Percentiles rank a stretch among this genome's conserved stretches.
phyloP scores from a whole-genome alignment of 1,140 invertebrate species.

The Dolichoris vasculosae region DNA sequence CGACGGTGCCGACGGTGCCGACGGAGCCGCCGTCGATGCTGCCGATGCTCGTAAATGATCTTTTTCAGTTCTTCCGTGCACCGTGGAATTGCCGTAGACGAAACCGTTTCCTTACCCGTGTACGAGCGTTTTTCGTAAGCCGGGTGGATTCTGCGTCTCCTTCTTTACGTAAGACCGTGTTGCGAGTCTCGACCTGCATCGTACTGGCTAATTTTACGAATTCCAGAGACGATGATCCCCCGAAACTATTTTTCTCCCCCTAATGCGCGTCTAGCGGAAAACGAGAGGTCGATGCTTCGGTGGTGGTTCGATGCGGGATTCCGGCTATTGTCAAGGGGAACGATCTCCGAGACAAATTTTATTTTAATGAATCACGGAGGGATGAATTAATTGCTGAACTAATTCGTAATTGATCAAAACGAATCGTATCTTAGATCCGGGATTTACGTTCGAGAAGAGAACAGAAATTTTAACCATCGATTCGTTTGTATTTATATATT shows the following conservation, averaged over 20 bases:
- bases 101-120: not conserved
- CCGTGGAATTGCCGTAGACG: not conserved
- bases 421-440: too few species aligned
- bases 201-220: conserved; percentile 48
- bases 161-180: conserved; percentile 18
- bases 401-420: not conserved
- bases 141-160: conserved; percentile 11
- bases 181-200: conserved; percentile 39
- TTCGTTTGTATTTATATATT: too few species aligned
- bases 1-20: conserved; percentile 50
- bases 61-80: conserved; percentile 62
- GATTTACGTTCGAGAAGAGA: too few species aligned
- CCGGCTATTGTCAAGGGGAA: not conserved
- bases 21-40: conserved; percentile 52
- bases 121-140: not conserved
- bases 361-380: not conserved
- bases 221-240: conserved; percentile 53
- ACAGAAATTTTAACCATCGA: too few species aligned
- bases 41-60: conserved; percentile 62
- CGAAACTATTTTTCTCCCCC: not conserved
- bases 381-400: not conserved
- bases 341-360: conserved; percentile 1
- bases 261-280: not conserved
- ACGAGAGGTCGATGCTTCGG: not conserved
- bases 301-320: not conserved